Evolutionary conservation across 2,888 invertebrate genomes (phyloP), one percentile per base, ranked within the genome.

Genomic region (Dendrolimus pini): DNA sequence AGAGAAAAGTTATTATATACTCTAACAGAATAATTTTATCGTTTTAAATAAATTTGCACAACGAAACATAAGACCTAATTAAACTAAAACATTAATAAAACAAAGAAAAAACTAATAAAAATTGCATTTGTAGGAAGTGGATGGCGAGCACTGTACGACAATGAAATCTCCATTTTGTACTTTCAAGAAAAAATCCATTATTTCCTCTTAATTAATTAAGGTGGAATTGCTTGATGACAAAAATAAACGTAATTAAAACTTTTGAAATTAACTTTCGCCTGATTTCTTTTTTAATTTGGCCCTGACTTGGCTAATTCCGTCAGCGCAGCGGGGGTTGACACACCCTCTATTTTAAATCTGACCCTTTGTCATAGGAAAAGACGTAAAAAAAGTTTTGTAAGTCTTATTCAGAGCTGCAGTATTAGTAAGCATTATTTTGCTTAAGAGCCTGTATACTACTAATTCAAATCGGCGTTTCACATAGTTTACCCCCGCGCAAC

Each of bases 181-280:
- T 56, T 10, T 7, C 9, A 41, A 47, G 47, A 30, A 53, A 55
- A 55, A 53, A 13, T 47, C 3, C 52, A 41, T 30, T 52, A 65
- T 73, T 71, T 69, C 64, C 60, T 63, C 63, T 77, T 81, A 86
- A 85, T 84, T 84, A 84, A 87, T 85, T 82, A 85, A 76, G 70
- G 69, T 71, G 62, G 77, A 80, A 83, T 80, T 75, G 77, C 78
- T 76, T 80, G 84, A 89, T 83, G 80, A 80, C 79, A 83, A 87
- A 89, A 79, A 89, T 88, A 86, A 89, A 89, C 81, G 87, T 83
- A 89, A 90, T 90, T 89, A 89, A 90, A 90, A 90, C 88, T 90
- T 90, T 82, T 66, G 62, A 75, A 83, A 87, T 87, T 83, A 85
- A 84, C 83, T 82, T 83, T 74, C 78, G 79, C 80, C 84, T 78